A percentile compares a stretch with the other conserved stretches of the same genome.
Evolutionary conservation across 1,140 invertebrate genomes (phyloP).

Genomic region (Drosophila ficusphila): DNA sequence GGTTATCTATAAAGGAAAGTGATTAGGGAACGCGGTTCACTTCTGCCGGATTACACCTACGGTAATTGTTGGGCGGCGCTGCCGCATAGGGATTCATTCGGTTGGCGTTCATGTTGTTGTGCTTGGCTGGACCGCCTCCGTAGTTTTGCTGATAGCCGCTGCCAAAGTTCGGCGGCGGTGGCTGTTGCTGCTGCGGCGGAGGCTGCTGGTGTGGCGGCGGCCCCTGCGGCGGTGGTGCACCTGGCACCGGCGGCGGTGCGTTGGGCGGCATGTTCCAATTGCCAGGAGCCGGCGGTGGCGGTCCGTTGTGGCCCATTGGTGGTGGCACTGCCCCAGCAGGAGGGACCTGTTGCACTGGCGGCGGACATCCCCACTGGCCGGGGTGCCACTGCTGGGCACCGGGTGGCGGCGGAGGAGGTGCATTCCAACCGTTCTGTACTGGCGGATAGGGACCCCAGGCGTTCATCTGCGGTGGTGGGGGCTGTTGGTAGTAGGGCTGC

Average conservation of each 20-base stretch:
- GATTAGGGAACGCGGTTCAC: background rate
- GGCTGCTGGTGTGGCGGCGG: slow-evolving; percentile 63
- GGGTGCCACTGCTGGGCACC: slow-evolving; percentile 75
- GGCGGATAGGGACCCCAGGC: slow-evolving; percentile 69
- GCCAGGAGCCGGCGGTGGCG: slow-evolving; percentile 78
- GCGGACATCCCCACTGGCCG: slow-evolving; percentile 74
- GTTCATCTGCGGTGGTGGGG: slow-evolving; percentile 66
- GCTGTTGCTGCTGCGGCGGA: slow-evolving; percentile 46
- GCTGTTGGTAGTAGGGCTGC: slow-evolving; percentile 67
- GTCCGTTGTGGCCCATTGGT: slow-evolving; percentile 69
- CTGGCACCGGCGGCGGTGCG: slow-evolving; percentile 58
- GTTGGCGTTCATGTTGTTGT: slow-evolving; percentile 85
- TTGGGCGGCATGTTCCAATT: slow-evolving; percentile 84
- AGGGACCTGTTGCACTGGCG: slow-evolving; percentile 71
- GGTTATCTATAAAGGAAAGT: slow-evolving; percentile 32
- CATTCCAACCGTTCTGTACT: slow-evolving; percentile 66
- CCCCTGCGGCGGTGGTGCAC: slow-evolving; percentile 61
- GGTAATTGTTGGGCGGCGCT: slow-evolving; percentile 65
- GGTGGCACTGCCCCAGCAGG: slow-evolving; percentile 58
- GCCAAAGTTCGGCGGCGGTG: slow-evolving; percentile 87
- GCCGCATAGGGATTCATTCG: slow-evolving; percentile 85
- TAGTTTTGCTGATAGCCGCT: slow-evolving; percentile 91
- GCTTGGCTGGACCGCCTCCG: slow-evolving; percentile 88
- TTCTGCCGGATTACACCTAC: slow-evolving; percentile 28
- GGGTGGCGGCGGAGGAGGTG: slow-evolving; percentile 65